Percentiles rank a stretch among this genome's conserved stretches.
phyloP scores from a whole-genome alignment of 2,113 vertebrate genomes.

The Festucalex cinctus region DNA sequence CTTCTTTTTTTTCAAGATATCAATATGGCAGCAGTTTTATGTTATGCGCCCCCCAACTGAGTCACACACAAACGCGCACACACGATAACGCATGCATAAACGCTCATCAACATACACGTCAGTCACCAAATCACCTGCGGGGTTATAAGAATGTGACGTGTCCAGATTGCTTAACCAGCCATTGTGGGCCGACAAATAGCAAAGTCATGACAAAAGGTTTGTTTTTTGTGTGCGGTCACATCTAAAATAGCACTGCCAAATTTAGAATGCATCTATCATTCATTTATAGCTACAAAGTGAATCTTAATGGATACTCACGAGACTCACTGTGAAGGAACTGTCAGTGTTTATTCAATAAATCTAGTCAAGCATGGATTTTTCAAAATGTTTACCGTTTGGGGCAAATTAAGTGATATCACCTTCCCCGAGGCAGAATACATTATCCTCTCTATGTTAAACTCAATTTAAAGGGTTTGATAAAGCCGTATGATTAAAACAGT shows the following conservation, averaged over 20 bases:
- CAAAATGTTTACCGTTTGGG: slow-evolving; percentile 63
- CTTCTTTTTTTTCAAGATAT: slow-evolving; percentile 6
- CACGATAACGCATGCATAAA: slow-evolving; percentile 19
- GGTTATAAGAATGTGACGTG: slow-evolving; percentile 51
- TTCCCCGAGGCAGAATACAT: slow-evolving; percentile 61
- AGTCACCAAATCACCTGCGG: slow-evolving; percentile 55
- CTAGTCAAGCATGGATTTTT: slow-evolving; percentile 59
- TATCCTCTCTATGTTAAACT: slow-evolving; percentile 65
- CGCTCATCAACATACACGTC: slow-evolving; percentile 43
- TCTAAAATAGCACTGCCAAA: not conserved
- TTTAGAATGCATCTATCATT: slow-evolving; percentile 7
- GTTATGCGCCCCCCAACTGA: not conserved
- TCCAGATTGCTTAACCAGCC: slow-evolving; percentile 37
- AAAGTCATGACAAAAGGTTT: slow-evolving; percentile 26
- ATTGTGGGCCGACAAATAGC: slow-evolving; percentile 53
- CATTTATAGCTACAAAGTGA: not conserved
- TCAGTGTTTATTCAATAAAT: slow-evolving; percentile 39
- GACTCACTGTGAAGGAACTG: not conserved
- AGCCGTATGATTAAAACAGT: slow-evolving; percentile 69
- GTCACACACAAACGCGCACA: not conserved
- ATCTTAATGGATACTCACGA: slow-evolving; percentile 6
- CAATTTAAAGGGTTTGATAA: slow-evolving; percentile 71
- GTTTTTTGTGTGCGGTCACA: not conserved
- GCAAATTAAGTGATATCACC: slow-evolving; percentile 65
- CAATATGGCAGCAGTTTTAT: slow-evolving; percentile 11